Base-by-base conservation (phyloP, 2,888 invertebrate genomes). In the Hemicrepidius hirtus region DNA sequence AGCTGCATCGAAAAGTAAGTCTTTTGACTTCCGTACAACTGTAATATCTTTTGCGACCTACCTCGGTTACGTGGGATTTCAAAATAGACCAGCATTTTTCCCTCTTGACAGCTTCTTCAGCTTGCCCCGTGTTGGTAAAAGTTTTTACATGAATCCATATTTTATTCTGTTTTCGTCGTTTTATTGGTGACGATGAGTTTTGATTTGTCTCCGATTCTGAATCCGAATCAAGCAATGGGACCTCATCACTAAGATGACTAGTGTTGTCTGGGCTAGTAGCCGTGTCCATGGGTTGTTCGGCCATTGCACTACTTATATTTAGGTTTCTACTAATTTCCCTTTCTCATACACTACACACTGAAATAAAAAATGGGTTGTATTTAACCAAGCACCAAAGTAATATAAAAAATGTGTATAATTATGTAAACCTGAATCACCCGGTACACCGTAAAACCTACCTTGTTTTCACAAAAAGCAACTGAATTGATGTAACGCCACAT, bases 91-190 rank as follows among this genome's bases (percentile, higher is more conserved):
- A 37, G 37, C 37, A 37, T 37, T 53, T 53, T 53, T 53, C 53
- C 21, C 21, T 53, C 53, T 53, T 53, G 53, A 53, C 53, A 53
- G 53, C 53, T 20, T 53, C 21, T 53, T 53, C 53, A 53, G 53
- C 53, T 53, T 53, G 16, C 53, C 37, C 37, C 24, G 24, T 24
- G 24, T 24, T 24, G 24, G 24, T 44, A 44, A 44, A 44, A 49
- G 50, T 49, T 49, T 49, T 49, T 49, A 49, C 50, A 24, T 49
- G 50, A 49, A 49, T 49, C 50, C 50, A 49, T 49, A 24, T 49
- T 49, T 49, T 49, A 49, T 49, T 49, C 50, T 49, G 20, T 18
- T 21, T 49, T 24, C 20, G 50, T 16, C 46, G 46, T 46, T 46
- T 46, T 46, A 20, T 20, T 46, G 46, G 46, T 46, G 20, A 18